phyloP scores from a whole-genome alignment of 2,888 invertebrate genomes.

The Schizotus pectinicornis region DNA sequence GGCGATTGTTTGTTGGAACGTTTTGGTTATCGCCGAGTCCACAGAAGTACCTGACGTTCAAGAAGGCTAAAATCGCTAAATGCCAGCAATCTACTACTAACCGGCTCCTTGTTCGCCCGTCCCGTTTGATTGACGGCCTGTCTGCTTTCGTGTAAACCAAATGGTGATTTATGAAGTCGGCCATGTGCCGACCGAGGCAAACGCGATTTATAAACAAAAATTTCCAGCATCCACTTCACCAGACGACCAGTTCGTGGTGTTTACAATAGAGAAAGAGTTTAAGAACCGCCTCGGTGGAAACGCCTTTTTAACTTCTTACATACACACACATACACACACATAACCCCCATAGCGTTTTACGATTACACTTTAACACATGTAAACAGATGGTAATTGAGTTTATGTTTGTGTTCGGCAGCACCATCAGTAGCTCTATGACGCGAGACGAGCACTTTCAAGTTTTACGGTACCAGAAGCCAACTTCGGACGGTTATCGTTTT shows the following conservation, averaged over 20 bases:
- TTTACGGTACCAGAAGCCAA: too few species aligned
- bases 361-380: constrained; percentile 23
- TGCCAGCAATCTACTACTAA: constrained; percentile 20
- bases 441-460: too few species aligned
- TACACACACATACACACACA: constrained; percentile 14
- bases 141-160: too few species aligned
- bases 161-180: constrained; percentile 36
- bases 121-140: not conserved
- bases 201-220: constrained; percentile 35
- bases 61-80: constrained; percentile 26
- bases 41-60: constrained; percentile 18
- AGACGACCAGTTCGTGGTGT: constrained; percentile 22
- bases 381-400: constrained; percentile 38
- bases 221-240: not conserved
- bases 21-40: too few species aligned
- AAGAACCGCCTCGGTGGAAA: too few species aligned
- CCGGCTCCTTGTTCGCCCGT: not conserved
- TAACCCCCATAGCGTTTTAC: constrained; percentile 26
- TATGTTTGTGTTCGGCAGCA: constrained; percentile 11
- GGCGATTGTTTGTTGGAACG: constrained; percentile 29
- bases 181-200: constrained; percentile 37
- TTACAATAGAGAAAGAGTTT: constrained; percentile 28
- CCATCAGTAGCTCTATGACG: too few species aligned
- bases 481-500: too few species aligned
- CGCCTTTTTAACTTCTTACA: too few species aligned